A percentile compares a stretch with the other conserved stretches of the same genome.
phyloP scores from a whole-genome alignment of 92 coral and sea anemone genomes.

The Muricea muricata region DNA sequence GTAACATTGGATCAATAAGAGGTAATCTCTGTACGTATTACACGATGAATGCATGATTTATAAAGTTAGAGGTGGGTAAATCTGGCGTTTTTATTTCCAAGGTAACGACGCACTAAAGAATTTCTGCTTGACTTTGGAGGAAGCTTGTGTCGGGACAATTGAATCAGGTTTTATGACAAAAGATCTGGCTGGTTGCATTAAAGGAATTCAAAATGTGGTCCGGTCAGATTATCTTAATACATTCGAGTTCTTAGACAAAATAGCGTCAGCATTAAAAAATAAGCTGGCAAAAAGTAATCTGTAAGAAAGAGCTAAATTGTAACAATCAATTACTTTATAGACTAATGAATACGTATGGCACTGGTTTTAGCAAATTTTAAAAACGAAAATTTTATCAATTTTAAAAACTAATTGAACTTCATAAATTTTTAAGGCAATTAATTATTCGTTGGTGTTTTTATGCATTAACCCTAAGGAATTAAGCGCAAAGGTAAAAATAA shows the following conservation, averaged over 20 bases:
- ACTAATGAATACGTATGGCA: no score
- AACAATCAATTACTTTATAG: background rate
- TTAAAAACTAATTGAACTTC: no score
- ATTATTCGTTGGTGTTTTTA: no score
- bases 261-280: slow-evolving; percentile 44
- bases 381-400: no score
- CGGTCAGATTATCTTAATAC: slow-evolving; percentile 93
- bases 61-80: no score
- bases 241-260: slow-evolving; percentile 93
- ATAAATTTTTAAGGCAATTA: no score
- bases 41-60: no score
- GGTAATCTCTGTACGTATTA: no score
- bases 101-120: slow-evolving; percentile 75
- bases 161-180: slow-evolving; percentile 95
- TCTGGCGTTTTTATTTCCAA: slow-evolving; percentile 32
- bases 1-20: no score
- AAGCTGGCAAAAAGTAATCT: slow-evolving; percentile 31
- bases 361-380: no score
- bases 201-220: slow-evolving; percentile 76
- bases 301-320: background rate
- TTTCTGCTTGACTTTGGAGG: slow-evolving; percentile 83
- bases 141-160: slow-evolving; percentile 83
- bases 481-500: no score
- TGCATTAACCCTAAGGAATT: no score
- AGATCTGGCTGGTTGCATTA: slow-evolving; percentile 94